Base-by-base conservation (phyloP, 1,140 invertebrate species). In the Diprion similis region DNA sequence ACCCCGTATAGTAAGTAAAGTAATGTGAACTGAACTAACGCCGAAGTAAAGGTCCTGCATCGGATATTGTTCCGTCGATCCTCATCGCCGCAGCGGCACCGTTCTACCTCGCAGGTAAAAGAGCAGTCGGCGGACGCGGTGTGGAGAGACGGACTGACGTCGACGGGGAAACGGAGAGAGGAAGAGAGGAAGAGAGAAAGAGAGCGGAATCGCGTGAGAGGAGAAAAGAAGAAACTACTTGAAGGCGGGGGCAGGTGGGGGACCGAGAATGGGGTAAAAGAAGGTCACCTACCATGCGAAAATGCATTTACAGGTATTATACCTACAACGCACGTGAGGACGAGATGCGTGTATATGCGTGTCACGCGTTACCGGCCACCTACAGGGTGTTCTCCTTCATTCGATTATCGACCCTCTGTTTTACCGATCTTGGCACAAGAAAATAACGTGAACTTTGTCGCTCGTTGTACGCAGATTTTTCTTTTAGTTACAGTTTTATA, bases 1-100 rank as follows among this genome's bases (percentile, higher is more conserved):
- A 84, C 82, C 83, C 78, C 83, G 82, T 84, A 84, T 84, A 83
- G 81, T 82, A 82, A 82, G 81, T 83, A 81, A 84, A 77, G 81
- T 84, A 84, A 84, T 84, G 83, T 79, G 83, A 84, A 83, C 79
- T 82, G 82, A 59, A 59, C 83, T 83, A 82, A 78, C 80, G 74
- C 78, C 71, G 75, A 75, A 80, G 72, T 68, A 68, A 68, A 78
- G 79, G 79, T 75, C 80, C 80, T 79, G 77, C 77, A 77, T 73
- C 75, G 75, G 75, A 77, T 78, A 77, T 74, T 78, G 77, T 77
- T 77, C 73, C 68, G 70, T 78, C 75, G 72, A 78, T 73, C 72
- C 70, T 74, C 8, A 1, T 17, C 17, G 13, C 59, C 13, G 59
- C 4, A 15, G 13, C 4, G 6, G 13, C 13, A 18, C 59, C 59